Evolutionary conservation across 2,888 invertebrate genomes (phyloP), one percentile per base, ranked within the genome.

Genomic region (Drepanosiphum platanoidis): DNA sequence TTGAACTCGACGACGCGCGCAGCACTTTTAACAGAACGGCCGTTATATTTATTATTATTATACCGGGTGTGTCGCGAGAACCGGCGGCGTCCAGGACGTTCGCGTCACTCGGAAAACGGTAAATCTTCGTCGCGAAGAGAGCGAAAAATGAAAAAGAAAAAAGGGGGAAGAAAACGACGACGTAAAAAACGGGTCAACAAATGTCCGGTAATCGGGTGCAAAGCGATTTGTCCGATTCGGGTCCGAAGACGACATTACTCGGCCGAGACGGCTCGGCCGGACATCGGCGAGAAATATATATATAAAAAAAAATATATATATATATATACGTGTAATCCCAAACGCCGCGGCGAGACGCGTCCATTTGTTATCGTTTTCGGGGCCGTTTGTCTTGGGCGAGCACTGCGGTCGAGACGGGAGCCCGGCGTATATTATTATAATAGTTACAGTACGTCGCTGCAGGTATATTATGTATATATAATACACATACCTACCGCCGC

Each of bases 141-240:
- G 15, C 15, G n/a, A 46, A 15, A 32, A 11, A 34, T 32, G 34
- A n/a, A n/a, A 46, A 7, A 42, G 22, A 66, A 9, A 72, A 52
- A 32, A 52, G 27, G 5, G 39, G 7, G n/a, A 34, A 34, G 22
- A 22, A 13, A 75, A 61, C 15, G 36, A 61, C 15, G 36, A 52
- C 32, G 46, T 75, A 77, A 18, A n/a, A 34, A 70, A 70, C 27
- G 68, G 68, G 64, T 36, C 11, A 34, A 58, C 81, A 82, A 82
- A 82, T 42, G 72, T 39, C 39, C 27, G 34, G n/a, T 42, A 22
- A 74, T 74, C 66, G 83, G 74, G 39, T 13, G 83, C 74, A 34
- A 74, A 66, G 46, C 72, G 64, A 83, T 83, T 83, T 83, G 83
- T 83, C 74, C 72, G 39, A 71, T 61, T 71, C 61, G 61, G 58